phyloP scores from a whole-genome alignment of 1,140 invertebrate genomes.

The Psix sp. region DNA sequence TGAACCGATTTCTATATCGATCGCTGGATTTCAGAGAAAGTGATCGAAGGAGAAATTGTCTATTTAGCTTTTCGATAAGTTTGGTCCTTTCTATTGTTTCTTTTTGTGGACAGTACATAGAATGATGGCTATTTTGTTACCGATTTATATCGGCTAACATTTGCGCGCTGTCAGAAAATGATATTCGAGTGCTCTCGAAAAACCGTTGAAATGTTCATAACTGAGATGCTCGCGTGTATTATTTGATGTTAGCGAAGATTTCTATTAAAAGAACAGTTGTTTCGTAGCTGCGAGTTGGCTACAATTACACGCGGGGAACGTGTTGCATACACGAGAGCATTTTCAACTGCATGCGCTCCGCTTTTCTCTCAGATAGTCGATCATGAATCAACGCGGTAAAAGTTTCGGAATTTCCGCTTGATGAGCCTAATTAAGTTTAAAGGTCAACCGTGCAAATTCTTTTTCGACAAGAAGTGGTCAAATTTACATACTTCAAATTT shows the following conservation, averaged over 20 bases:
- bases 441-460: slow-evolving; percentile 9
- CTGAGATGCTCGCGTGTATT: slow-evolving; percentile 2
- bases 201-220: not conserved
- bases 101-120: no score
- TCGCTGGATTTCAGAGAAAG: no score
- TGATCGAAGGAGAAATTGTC: no score
- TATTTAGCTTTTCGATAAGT: no score
- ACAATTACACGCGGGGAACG: slow-evolving; percentile 38
- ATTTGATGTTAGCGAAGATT: slow-evolving; percentile 45
- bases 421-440: slow-evolving; percentile 53
- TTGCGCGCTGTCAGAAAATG: no score
- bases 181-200: not conserved
- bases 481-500: not conserved
- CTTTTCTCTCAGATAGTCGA: slow-evolving; percentile 59
- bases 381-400: slow-evolving; percentile 60
- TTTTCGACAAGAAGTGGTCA: slow-evolving; percentile 5
- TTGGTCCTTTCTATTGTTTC: no score
- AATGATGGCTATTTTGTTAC: no score
- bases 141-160: no score
- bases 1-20: no score
- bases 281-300: slow-evolving; percentile 46
- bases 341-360: slow-evolving; percentile 51
- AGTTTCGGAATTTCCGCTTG: slow-evolving; percentile 58
- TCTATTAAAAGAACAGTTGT: slow-evolving; percentile 60
- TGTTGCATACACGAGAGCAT: slow-evolving; percentile 53